Evolutionary conservation across 64 coral and sea anemone species (phyloP), one percentile per base, ranked within the genome.

Genomic region (Montipora sp.): DNA sequence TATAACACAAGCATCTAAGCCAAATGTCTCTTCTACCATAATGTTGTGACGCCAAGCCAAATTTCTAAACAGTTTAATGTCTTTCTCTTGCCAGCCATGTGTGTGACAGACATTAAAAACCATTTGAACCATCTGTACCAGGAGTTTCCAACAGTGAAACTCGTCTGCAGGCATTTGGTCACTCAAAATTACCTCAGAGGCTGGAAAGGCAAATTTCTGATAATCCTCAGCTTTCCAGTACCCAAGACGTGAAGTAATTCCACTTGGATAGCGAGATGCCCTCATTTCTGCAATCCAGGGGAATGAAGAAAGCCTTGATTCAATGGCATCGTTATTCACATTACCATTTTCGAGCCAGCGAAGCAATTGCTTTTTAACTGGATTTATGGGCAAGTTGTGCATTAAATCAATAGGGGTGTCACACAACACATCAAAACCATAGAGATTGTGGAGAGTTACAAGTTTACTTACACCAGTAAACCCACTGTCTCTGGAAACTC

Each of bases 381-480:
- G 90, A 83, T 92, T 92, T 72, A 92, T 92, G 1, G 90, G 90
- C 27, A 92, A 85, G 43, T 85, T 85, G 65, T 84, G 90, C 90
- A 92, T 92, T 8, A 92, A 61, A 61, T 92, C 90, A 92, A 92
- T 85, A 59, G 78, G 59, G 59, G 90, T 84, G 81, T 92, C 90
- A 83, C 50, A 57, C 36, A 92, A 59, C 15, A 85, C 80, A 92
- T 85, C 90, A 92, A 92, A 92, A 20, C 90, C 90, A 75, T 92
- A 92, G 1, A 92, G 90, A 21, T 92, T 10, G 75, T 92, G 83
- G 14, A 92, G 90, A 83, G 43, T 78, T 36, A 43, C 72, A 65
- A 92, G 90, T 86, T 84, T 55, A 53, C 90, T 92, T 74, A 84
- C 47, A 66, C 90, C 90, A 84, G 80, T 92, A 75, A 92, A 92